A percentile compares a stretch with the other conserved stretches of the same genome.
These are phyloP conservation scores for Pollachius pollachius DNA, from an alignment of 2,113 vertebrate genomes.

Conservation along the genomic window DNA sequence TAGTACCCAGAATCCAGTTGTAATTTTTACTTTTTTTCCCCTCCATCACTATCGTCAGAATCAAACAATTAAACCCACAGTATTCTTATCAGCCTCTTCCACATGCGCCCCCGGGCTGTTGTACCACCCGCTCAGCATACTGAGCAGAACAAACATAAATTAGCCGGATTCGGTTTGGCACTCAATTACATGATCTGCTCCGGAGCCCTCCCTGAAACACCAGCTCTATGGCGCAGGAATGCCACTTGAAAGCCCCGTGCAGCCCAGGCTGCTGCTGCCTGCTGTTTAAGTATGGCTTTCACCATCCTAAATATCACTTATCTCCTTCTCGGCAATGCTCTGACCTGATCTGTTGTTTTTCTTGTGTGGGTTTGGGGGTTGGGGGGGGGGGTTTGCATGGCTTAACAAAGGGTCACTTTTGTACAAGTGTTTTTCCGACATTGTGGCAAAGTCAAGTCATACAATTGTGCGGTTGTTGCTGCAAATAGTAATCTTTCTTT, in stretches of 20 bases:
- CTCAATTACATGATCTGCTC: conserved; percentile 45
- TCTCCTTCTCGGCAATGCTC: conserved; percentile 8
- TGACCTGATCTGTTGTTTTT: conserved; percentile 7
- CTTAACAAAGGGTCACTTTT: conserved; percentile 29
- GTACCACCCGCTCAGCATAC: conserved; percentile 3
- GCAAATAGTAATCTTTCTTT: too few relatives aligned
- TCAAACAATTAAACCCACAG: conserved; percentile 15
- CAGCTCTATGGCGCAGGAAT: conserved; percentile 12
- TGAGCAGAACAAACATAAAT: conserved; percentile 16
- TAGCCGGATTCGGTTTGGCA: conserved; percentile 34
- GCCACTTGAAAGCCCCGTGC: conserved; percentile 3
- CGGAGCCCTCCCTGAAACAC: conserved; percentile 24
- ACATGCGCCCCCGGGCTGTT: neutral
- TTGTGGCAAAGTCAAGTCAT: conserved; percentile 25
- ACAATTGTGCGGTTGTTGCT: too few relatives aligned
- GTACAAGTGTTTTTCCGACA: conserved; percentile 34
- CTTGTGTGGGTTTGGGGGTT: neutral
- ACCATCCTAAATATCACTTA: conserved; percentile 12
- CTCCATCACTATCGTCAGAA: neutral
- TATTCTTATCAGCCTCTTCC: neutral
- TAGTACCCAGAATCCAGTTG: too few relatives aligned
- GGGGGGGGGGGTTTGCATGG: too few relatives aligned
- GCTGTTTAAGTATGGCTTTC: conserved; percentile 10
- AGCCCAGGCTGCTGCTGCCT: conserved; percentile 13
- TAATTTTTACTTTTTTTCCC: too few relatives aligned